A percentile compares a stretch with the other conserved stretches of the same genome.
Conservation (phyloP, 2,888 invertebrate genomes). For the Cheilosia vernalis region DNA sequence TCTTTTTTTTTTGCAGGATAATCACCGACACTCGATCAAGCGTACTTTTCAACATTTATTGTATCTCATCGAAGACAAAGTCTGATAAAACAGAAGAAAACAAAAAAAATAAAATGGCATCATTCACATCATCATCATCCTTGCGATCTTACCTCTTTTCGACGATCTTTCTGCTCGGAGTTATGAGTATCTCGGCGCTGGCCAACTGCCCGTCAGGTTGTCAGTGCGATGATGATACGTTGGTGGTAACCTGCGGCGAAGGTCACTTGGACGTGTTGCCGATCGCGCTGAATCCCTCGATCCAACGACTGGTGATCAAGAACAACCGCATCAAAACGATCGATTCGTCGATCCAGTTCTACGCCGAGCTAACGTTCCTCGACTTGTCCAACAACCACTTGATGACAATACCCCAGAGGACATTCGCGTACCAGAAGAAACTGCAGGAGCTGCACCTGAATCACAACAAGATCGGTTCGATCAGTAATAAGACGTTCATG, state of each 20-base stretch:
- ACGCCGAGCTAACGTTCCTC: conserved; percentile 92
- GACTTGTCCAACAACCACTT: conserved; percentile 94
- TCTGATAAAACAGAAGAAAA: not conserved
- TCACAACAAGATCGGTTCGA: conserved; percentile 92
- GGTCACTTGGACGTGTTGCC: conserved; percentile 95
- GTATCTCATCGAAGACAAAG: conserved; percentile 9
- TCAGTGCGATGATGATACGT: conserved; percentile 94
- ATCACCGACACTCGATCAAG: conserved; percentile 43
- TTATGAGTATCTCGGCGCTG: conserved; percentile 78
- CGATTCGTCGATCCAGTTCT: conserved; percentile 95
- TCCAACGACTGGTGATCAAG: conserved; percentile 92
- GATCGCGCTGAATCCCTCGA: conserved; percentile 95
- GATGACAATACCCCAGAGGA: conserved; percentile 90
- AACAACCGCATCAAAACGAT: conserved; percentile 94
- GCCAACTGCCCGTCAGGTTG: conserved; percentile 94
- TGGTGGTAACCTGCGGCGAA: conserved; percentile 93
- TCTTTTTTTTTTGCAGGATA: conserved; percentile 56
- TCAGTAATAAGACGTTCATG: conserved; percentile 91
- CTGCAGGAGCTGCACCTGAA: conserved; percentile 92
- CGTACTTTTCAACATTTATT: conserved; percentile 25
- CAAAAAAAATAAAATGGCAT: conserved; percentile 51
- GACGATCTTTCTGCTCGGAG: conserved; percentile 64
- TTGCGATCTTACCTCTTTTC: conserved; percentile 61
- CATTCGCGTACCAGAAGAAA: conserved; percentile 92
- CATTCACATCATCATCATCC: conserved; percentile 70